Evolutionary conservation across 2,888 invertebrate species (phyloP), one percentile per base, ranked within the genome.

Genomic region (Uloborus plumipes): DNA sequence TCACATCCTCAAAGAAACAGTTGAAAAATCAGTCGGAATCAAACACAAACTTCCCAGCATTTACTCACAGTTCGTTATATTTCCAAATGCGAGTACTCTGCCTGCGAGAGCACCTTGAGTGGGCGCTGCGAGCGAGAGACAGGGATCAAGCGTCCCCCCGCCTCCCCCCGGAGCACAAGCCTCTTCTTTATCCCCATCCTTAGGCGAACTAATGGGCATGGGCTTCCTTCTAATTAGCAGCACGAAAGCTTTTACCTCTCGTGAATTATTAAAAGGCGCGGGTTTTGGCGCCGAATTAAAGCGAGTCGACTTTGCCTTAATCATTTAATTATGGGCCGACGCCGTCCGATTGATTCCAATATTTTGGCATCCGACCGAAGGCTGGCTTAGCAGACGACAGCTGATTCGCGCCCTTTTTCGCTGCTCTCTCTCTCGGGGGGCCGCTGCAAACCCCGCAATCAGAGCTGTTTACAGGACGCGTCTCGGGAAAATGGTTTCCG

Each of bases 241-340:
- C 58, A 64, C 64, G 80, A 74, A 74, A 70, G 80, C 80, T 81
- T 81, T 81, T 81, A 81, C 74, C 80, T 66, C 66, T 81, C 74
- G 55, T 81, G 80, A 81, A 81, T 81, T 81, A 81, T 81, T 81
- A 81, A 81, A 81, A 81, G 80, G 80, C 80, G 80, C 62, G 80
- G 80, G 75, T 81, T 81, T 78, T 81, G 80, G 80, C 80, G 74
- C 74, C 80, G 74, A 81, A 81, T 81, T 81, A 81, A 81, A 74
- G 70, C 70, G 49, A 74, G 62, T 49, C 80, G 74, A 74, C 74
- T 74, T 73, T 64, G 58, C 80, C 39, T 81, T 81, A 81, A 81
- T 81, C 80, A 81, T 81, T 81, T 81, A 81, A 81, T 81, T 81
- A 81, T 81, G 69, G 80, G 74, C 18, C 64, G 53, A 70, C 64